Base-by-base conservation (phyloP, 1,140 invertebrate species). In the Cherax destructor region DNA sequence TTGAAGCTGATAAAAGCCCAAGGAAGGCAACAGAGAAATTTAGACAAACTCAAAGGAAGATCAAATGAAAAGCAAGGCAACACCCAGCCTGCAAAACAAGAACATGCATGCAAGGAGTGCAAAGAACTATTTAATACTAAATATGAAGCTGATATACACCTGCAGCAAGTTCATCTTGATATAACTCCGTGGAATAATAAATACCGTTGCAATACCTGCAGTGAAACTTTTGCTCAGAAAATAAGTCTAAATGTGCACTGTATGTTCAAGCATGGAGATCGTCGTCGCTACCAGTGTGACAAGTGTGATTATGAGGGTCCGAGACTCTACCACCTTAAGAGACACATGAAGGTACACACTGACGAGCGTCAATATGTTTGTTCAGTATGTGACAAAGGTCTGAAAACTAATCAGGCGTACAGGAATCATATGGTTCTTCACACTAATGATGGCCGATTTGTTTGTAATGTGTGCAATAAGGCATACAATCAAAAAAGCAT, bases 231-330 rank as follows among this genome's bases (percentile, higher is more conserved):
- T 30, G 21, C 21, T 56, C 72, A 86, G 18, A 91, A 91, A 74
- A 65, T 78, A 2, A 74, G 76, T 16, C 61, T 91, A 10, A 79
- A 79, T 52, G 74, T 85, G 11, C 89, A 91, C 61, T 30, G 74
- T 24, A 79, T 79, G 56, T 85, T 86, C 13, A 65, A 65, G 9
- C 89, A 91, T 41, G 89, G 76, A 50, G 83, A 30, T 13, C 81
- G 52, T 13, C 83, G 89, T 16, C 56, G 81, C 10, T 86, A 91
- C 59, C 89, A 86, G n/a, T 91, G 89, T 80, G 77, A 85, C 30
- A 50, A 85, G 30, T 91, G 89, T 56, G 83, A 91, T n/a, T 91
- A 91, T 52, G 89, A 91, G 49, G 89, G 76, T 10, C 89, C 89
- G 10, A 91, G 89, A 41, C 83, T 91, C 10, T 91, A 91, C 83